A percentile compares a stretch with the other conserved stretches of the same genome.
phyloP scores from a whole-genome alignment of 2,888 invertebrate species.

The Hypercompe scribonia region DNA sequence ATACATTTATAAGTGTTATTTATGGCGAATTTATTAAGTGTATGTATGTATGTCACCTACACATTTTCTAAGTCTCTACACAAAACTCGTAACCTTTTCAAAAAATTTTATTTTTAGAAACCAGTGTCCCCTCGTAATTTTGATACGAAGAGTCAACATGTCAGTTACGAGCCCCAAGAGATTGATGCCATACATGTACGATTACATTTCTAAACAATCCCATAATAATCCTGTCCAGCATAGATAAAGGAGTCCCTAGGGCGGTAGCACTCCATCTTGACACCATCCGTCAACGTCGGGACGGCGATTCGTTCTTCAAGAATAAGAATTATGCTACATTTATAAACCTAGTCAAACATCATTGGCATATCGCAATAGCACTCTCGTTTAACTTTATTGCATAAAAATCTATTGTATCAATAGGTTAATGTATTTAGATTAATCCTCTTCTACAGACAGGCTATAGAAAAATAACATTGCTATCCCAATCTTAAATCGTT shows the following conservation, averaged over 20 bases:
- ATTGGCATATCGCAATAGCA: background rate
- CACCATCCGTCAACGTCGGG: conserved; percentile 49
- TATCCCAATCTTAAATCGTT: too few species aligned
- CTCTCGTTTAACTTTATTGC: background rate
- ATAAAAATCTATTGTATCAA: too few species aligned
- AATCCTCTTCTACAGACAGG: too few species aligned
- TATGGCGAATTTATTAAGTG: too few species aligned
- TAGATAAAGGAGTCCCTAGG: conserved; percentile 48
- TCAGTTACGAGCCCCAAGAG: conserved; percentile 42
- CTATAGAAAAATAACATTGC: too few species aligned
- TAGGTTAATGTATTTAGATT: too few species aligned
- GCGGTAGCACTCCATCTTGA: conserved; percentile 41
- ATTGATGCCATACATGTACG: conserved; percentile 42
- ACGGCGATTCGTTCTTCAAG: conserved; percentile 34
- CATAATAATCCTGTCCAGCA: conserved; percentile 51
- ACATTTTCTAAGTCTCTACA: too few species aligned
- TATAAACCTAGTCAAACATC: background rate
- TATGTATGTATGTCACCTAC: too few species aligned
- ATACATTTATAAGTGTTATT: too few species aligned
- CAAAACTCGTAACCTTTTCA: background rate
- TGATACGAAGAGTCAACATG: conserved; percentile 9
- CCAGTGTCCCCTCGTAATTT: conserved; percentile 15
- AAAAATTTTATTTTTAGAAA: conserved; percentile 5
- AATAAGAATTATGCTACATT: conserved; percentile 47
- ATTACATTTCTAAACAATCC: conserved; percentile 50